Evolutionary conservation across 2,113 vertebrate genomes (phyloP).

Genomic region (Microtus montanus): DNA sequence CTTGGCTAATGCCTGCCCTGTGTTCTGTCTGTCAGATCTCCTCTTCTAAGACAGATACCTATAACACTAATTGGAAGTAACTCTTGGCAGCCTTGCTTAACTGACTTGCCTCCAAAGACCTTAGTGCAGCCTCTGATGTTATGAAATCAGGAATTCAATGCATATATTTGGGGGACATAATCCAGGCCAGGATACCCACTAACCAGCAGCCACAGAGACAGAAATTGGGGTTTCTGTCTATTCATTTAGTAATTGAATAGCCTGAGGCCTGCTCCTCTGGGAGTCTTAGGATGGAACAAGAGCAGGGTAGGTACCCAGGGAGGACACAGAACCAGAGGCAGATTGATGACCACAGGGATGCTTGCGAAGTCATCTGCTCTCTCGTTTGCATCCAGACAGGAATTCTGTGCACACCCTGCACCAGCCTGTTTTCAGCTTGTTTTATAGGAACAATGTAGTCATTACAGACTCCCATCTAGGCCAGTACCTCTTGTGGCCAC

Average conservation of each 20-base stretch:
- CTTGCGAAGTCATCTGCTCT: not conserved
- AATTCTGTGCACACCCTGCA: not conserved
- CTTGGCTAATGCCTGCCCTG: no score
- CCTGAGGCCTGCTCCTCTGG: not conserved
- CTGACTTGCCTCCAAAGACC: not conserved
- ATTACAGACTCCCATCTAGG: not conserved
- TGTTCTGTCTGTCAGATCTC: fast-evolving
- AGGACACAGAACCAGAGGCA: fast-evolving
- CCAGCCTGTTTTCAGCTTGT: not conserved
- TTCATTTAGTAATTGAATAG: no score
- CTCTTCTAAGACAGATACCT: not conserved
- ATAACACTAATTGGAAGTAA: fast-evolving
- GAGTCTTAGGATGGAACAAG: fast-evolving
- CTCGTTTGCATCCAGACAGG: not conserved
- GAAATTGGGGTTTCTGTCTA: not conserved
- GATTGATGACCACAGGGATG: fast-evolving
- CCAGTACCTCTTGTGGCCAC: no score
- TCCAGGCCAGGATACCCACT: not conserved
- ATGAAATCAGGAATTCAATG: not conserved
- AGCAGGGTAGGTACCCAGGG: not conserved
- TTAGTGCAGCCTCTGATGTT: no score
- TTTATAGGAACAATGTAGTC: not conserved
- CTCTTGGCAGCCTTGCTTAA: not conserved
- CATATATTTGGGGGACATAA: not conserved
- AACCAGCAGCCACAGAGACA: not conserved